A percentile compares a stretch with the other conserved stretches of the same genome.
phyloP scores from a whole-genome alignment of 2,888 invertebrate genomes.

The Hololepta plana region DNA sequence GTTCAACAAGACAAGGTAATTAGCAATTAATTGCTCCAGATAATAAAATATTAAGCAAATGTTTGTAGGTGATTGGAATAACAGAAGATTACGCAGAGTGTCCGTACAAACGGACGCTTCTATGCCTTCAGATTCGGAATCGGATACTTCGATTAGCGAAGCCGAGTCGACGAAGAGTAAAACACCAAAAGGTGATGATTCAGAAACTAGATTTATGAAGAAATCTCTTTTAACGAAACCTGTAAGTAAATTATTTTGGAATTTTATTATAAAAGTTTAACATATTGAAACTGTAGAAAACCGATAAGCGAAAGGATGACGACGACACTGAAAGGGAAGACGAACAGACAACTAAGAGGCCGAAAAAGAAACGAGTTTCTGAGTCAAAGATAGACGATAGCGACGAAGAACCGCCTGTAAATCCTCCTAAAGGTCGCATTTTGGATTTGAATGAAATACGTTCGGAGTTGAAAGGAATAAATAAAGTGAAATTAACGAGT shows the following conservation, averaged over 20 bases:
- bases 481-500: slow-evolving; percentile 20
- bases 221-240: slow-evolving; percentile 12
- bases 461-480: slow-evolving; percentile 47
- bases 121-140: slow-evolving; percentile 37
- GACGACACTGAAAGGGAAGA: slow-evolving; percentile 29
- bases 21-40: not conserved
- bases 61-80: slow-evolving; percentile 1
- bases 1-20: slow-evolving; percentile 23
- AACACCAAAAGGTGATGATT: slow-evolving; percentile 9
- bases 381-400: slow-evolving; percentile 29
- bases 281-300: slow-evolving; percentile 16
- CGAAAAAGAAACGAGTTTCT: slow-evolving; percentile 23
- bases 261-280: slow-evolving; percentile 4
- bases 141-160: slow-evolving; percentile 27
- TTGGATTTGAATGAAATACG: slow-evolving; percentile 73
- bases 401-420: slow-evolving; percentile 28
- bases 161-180: slow-evolving; percentile 13
- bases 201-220: slow-evolving; percentile 9
- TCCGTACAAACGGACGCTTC: slow-evolving; percentile 34
- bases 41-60: slow-evolving; percentile 1
- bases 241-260: slow-evolving; percentile 8
- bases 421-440: slow-evolving; percentile 44
- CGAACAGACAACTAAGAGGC: slow-evolving; percentile 16
- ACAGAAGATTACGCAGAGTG: slow-evolving; percentile 1
- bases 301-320: slow-evolving; percentile 25